phyloP scores from a whole-genome alignment of 2,888 invertebrate species.

The Boloria euphrosyne region DNA sequence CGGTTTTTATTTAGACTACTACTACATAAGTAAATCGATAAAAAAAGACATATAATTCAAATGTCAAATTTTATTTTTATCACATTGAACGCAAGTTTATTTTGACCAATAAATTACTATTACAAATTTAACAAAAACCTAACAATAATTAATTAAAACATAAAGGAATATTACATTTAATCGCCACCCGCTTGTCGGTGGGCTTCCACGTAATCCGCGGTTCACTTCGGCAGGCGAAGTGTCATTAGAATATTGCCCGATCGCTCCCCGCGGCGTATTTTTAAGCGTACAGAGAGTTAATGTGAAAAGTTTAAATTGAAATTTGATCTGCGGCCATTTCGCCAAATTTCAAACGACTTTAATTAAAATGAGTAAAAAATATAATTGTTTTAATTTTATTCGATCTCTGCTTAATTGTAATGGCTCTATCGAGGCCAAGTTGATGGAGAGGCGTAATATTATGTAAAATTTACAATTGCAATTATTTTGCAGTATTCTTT shows the following conservation, averaged over 20 bases:
- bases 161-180: background rate
- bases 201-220: conserved; percentile 43
- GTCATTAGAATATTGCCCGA: conserved; percentile 49
- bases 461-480: too few relatives aligned
- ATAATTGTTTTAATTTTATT: conserved; percentile 24
- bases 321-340: conserved; percentile 63
- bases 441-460: background rate
- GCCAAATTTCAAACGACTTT: conserved; percentile 34
- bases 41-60: too few relatives aligned
- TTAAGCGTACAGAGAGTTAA: conserved; percentile 62
- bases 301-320: conserved; percentile 75
- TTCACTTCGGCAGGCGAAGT: conserved; percentile 44
- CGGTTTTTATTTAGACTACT: too few relatives aligned
- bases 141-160: background rate
- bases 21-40: too few relatives aligned
- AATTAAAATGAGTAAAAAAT: conserved; percentile 42
- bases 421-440: conserved; percentile 2
- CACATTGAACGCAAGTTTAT: too few relatives aligned
- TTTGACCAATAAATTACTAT: too few relatives aligned
- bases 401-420: conserved; percentile 18
- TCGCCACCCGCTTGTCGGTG: conserved; percentile 27
- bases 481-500: too few relatives aligned
- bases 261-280: conserved; percentile 66
- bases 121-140: background rate
- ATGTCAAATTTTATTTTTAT: too few relatives aligned